These are phyloP conservation scores for Labroides dimidiatus DNA, from an alignment of 2,797 vertebrate genomes.

Conservation along the genomic window DNA sequence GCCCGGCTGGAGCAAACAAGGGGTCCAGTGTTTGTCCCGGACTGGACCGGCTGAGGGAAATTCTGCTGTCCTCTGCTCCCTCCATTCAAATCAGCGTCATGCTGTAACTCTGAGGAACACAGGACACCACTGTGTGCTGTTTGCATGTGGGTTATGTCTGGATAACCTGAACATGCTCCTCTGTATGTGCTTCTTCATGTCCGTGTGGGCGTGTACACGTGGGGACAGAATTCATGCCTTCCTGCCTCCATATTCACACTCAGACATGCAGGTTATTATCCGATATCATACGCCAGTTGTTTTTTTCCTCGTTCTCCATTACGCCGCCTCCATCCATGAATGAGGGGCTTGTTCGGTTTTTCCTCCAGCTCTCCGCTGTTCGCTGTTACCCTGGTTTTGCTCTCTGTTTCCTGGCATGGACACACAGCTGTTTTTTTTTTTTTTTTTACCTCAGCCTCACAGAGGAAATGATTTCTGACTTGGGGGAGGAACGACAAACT, in stretches of 20 bases:
- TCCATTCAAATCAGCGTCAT: slow-evolving; percentile 62
- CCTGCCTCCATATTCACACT: slow-evolving; percentile 39
- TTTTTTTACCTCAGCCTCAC: slow-evolving; percentile 57
- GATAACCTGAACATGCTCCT: slow-evolving; percentile 38
- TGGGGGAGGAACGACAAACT: slow-evolving; percentile 62
- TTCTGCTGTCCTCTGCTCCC: slow-evolving; percentile 53
- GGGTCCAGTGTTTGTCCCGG: slow-evolving; percentile 60
- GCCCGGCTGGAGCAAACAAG: slow-evolving; percentile 62
- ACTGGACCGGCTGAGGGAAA: slow-evolving; percentile 53
- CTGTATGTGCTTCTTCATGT: slow-evolving; percentile 24
- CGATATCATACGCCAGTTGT: slow-evolving; percentile 55
- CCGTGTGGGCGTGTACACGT: slow-evolving; percentile 16
- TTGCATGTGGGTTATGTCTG: slow-evolving; percentile 26
- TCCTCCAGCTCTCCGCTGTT: slow-evolving; percentile 63
- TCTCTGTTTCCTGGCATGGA: slow-evolving; percentile 73
- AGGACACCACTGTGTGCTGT: slow-evolving; percentile 47
- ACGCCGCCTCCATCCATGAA: slow-evolving; percentile 69
- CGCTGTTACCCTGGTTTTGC: slow-evolving; percentile 66
- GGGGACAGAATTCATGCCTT: slow-evolving; percentile 24
- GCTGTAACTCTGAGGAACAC: slow-evolving; percentile 58
- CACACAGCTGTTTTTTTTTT: slow-evolving; percentile 41
- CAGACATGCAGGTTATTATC: slow-evolving; percentile 61
- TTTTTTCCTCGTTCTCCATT: slow-evolving; percentile 61
- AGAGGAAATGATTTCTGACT: slow-evolving; percentile 77
- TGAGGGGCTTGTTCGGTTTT: slow-evolving; percentile 78